Percentiles rank a stretch among this genome's conserved stretches.
Evolutionary conservation across 2,113 vertebrate genomes (phyloP).

Genomic region (Chinchilla lanigera): DNA sequence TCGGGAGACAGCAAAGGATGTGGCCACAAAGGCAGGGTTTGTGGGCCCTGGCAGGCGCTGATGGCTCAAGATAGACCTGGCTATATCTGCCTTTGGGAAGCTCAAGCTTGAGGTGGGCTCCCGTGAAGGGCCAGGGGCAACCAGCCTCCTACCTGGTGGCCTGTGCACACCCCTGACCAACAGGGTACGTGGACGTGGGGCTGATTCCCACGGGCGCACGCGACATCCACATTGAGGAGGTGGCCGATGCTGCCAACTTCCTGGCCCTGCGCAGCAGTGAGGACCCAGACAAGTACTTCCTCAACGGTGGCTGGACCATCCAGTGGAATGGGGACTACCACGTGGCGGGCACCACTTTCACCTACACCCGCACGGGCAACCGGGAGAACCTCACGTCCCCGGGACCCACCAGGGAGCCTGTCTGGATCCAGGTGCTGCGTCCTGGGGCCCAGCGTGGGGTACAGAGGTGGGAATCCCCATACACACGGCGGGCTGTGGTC

Average conservation of each 20-base stretch:
- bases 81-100: background rate
- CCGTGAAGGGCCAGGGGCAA: background rate
- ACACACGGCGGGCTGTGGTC: accelerated
- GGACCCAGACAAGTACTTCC: conserved; percentile 93
- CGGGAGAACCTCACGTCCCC: conserved; percentile 96
- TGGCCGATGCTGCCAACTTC: conserved; percentile 94
- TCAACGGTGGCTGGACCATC: conserved; percentile 97
- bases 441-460: accelerated
- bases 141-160: accelerated
- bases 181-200: conserved; percentile 96
- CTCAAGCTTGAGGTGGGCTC: background rate
- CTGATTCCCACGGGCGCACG: conserved; percentile 94
- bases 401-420: conserved; percentile 93
- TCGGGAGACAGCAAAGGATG: background rate
- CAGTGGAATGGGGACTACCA: conserved; percentile 97
- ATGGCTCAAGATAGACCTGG: background rate
- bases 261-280: conserved; percentile 93
- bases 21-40: background rate
- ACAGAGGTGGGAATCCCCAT: no score
- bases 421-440: conserved; percentile 95
- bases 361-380: conserved; percentile 92
- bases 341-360: conserved; percentile 95
- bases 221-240: conserved; percentile 93
- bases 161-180: background rate
- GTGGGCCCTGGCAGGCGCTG: background rate